Conservation (phyloP, 2,113 vertebrate genomes). For the Corythornis madagascariensis region DNA sequence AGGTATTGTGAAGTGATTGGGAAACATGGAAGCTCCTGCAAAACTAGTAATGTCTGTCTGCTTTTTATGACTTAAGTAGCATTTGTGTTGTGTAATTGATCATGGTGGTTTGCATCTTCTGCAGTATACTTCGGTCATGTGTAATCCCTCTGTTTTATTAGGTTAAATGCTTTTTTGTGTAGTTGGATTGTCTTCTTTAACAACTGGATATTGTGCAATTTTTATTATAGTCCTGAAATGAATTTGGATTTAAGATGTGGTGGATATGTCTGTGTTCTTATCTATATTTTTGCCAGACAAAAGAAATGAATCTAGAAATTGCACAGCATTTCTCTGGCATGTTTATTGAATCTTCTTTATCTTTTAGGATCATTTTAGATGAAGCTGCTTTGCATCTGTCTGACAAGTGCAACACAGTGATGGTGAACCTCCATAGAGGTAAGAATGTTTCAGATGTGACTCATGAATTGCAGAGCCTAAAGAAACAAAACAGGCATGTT, state of each 20-base stretch:
- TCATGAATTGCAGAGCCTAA: not conserved
- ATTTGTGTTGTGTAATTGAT: not conserved
- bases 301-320: not conserved
- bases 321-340: not conserved
- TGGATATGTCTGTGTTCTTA: not conserved
- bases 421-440: constrained; percentile 90
- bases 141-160: not conserved
- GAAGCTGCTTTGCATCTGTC: constrained; percentile 94
- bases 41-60: not conserved
- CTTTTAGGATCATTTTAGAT: constrained; percentile 92
- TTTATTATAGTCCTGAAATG: not conserved
- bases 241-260: not conserved
- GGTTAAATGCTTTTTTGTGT: not conserved
- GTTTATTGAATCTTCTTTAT: not conserved
- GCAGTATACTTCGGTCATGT: not conserved
- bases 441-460: constrained; percentile 15
- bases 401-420: constrained; percentile 90
- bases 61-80: not conserved
- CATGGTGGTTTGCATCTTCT: not conserved
- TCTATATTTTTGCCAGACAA: no score
- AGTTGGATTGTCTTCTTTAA: not conserved
- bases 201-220: not conserved
- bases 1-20: constrained; percentile 76
- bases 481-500: not conserved
- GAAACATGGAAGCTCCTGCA: not conserved